A percentile compares a stretch with the other conserved stretches of the same genome.
These are phyloP conservation scores for Stegastes partitus DNA, from an alignment of 2,113 vertebrate genomes.

Conservation along the genomic window DNA sequence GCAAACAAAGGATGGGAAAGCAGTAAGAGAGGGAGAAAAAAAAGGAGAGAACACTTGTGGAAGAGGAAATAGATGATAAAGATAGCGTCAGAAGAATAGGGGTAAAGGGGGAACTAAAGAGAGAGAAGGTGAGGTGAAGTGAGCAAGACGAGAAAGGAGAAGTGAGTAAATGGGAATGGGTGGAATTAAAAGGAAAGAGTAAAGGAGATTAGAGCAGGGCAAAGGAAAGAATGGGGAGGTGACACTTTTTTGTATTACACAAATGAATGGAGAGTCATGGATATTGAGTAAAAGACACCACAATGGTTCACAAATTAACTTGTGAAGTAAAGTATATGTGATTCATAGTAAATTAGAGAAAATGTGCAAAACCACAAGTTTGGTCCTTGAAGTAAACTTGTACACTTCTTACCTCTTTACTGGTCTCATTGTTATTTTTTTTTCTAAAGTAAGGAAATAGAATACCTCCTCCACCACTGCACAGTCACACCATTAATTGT, in stretches of 20 bases:
- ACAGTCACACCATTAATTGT: background rate
- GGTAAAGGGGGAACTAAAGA: slow-evolving; percentile 19
- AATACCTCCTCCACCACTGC: background rate
- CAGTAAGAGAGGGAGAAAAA: background rate
- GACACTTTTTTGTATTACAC: background rate
- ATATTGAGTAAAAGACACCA: too few relatives aligned
- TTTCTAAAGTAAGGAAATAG: background rate
- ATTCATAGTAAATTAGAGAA: too few relatives aligned
- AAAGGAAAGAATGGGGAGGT: background rate
- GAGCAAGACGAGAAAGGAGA: slow-evolving; percentile 6
- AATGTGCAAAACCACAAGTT: too few relatives aligned
- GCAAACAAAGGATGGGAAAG: too few relatives aligned
- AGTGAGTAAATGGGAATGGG: background rate
- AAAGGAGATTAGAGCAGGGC: slow-evolving; percentile 6
- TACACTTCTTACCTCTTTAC: too few relatives aligned
- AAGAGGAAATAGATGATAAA: too few relatives aligned
- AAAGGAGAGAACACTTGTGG: too few relatives aligned
- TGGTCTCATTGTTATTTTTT: too few relatives aligned
- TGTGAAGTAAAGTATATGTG: too few relatives aligned
- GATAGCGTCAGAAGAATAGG: too few relatives aligned
- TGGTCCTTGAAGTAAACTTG: too few relatives aligned
- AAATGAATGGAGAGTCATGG: background rate
- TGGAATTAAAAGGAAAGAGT: background rate
- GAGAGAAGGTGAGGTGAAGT: background rate
- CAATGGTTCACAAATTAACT: too few relatives aligned